phyloP scores from a whole-genome alignment of 2,113 vertebrate genomes.

The Silurus asotus region DNA sequence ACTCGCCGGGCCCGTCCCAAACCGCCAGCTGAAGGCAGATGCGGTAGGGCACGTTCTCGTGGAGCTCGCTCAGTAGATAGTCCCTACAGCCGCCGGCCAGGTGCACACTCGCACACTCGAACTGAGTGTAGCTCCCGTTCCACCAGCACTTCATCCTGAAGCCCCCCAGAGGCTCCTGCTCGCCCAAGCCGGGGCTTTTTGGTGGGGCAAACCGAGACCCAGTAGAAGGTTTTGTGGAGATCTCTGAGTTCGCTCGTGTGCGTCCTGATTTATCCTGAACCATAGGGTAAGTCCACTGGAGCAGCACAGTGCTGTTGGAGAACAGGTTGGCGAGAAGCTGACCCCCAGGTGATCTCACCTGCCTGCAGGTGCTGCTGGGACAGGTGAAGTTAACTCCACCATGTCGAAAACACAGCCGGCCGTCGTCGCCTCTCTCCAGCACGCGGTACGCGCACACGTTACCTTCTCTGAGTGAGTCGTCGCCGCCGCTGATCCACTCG shows the following conservation, averaged over 20 bases:
- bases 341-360: constrained; percentile 70
- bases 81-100: constrained; percentile 86
- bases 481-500: neutral
- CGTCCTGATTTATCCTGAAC: constrained; percentile 8
- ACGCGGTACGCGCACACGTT: constrained; percentile 71
- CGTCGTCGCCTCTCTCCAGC: constrained; percentile 66
- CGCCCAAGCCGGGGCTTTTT: constrained; percentile 34
- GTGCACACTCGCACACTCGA: constrained; percentile 86
- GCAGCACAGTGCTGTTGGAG: constrained; percentile 85
- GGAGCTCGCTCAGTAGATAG: constrained; percentile 85
- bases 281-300: constrained; percentile 79
- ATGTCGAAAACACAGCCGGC: constrained; percentile 82
- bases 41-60: constrained; percentile 88
- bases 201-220: neutral
- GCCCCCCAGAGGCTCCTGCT: constrained; percentile 66
- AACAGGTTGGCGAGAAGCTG: constrained; percentile 84
- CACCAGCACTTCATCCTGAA: constrained; percentile 90
- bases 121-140: constrained; percentile 92
- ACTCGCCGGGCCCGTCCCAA: constrained; percentile 63
- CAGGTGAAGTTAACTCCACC: constrained; percentile 79
- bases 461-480: neutral
- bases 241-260: neutral
- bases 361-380: constrained; percentile 70
- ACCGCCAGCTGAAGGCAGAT: constrained; percentile 80
- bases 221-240: constrained; percentile 8